Evolutionary conservation across 2,797 vertebrate species (phyloP).

Genomic region (Cirrhinus molitorella): DNA sequence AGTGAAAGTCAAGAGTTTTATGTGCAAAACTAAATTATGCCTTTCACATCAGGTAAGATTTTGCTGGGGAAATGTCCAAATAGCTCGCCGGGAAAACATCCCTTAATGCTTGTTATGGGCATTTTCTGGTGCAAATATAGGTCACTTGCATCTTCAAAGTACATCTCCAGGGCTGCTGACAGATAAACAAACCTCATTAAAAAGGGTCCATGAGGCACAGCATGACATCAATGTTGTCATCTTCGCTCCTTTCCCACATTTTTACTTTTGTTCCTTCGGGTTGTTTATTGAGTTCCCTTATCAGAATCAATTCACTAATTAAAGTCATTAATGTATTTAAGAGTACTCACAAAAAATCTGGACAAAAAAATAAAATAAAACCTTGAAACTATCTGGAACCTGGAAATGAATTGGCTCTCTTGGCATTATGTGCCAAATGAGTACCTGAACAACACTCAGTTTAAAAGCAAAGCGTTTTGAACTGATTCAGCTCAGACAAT

Average conservation of each 20-base stretch:
- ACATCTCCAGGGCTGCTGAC: conserved; percentile 60
- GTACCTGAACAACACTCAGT: neutral
- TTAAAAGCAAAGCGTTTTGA: neutral
- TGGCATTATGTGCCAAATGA: neutral
- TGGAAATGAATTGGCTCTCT: conserved; percentile 5
- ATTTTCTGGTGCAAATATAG: conserved; percentile 63
- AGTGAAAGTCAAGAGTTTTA: neutral
- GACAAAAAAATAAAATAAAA: neutral
- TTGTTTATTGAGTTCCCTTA: neutral
- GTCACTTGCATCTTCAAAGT: conserved; percentile 54
- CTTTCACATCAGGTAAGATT: conserved; percentile 56
- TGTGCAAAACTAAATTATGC: conserved; percentile 3
- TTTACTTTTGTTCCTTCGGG: neutral
- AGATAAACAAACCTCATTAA: conserved; percentile 66
- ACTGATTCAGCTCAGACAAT: conserved; percentile 13
- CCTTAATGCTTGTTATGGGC: conserved; percentile 54
- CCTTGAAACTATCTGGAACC: neutral
- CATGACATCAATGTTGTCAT: conserved; percentile 2
- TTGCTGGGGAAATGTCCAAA: conserved; percentile 45
- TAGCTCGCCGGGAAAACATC: conserved; percentile 53
- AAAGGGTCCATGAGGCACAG: conserved; percentile 7
- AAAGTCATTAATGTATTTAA: neutral
- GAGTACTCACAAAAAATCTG: neutral
- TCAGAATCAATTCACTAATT: conserved; percentile 7
- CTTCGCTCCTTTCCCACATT: neutral